Base-by-base conservation (phyloP, 2,113 vertebrate species). In the Riparia riparia region DNA sequence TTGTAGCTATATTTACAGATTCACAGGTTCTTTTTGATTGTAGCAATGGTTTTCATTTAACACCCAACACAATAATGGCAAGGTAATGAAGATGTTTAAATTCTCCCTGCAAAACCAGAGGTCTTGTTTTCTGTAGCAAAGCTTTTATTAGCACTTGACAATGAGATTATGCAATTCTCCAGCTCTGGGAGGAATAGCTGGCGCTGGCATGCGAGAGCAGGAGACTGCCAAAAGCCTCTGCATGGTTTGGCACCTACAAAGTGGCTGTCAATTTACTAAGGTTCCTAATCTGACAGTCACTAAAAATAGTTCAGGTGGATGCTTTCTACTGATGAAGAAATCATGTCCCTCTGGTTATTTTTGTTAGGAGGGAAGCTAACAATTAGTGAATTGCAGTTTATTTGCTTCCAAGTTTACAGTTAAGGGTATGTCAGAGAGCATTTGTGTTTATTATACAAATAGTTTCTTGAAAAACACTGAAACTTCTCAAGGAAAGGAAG, bases 261-360 rank as follows among this genome's bases (percentile, higher is more conserved):
- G 88, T 86, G 74, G 39, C 82, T 90, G 90, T 96, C 95, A 89
- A 18, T 86, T 93, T 54, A 56, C 76, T 89, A 42, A 66, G 26
- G 47, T 32, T 81, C 65, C 74, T 94, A 83, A 95, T 90, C 79
- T 94, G 90, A 92, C 87, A 88, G 90, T 44, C 71, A 21, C 92
- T 95, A 83, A 94, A 92, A 89, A 96, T 96, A 96, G 71, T 49
- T 72, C 45, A 90, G 73, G 76, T 90, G 76, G 21, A 64, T 90
- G 68, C 44, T 78, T 89, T 96, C 76, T 86, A 3, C 79, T 83
- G 28, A 37, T 53, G 50, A 84, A 90, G 68, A 95, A 85, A 58
- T 73, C 8, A 1, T 22, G 44, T 73, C 82, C 31, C 50, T 79
- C 56, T 66, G 85, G 68, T 25, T 73, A 51, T 82, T 87, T 85